Percentiles rank a stretch among this genome's conserved stretches.
phyloP scores from a whole-genome alignment of 1,140 invertebrate genomes.

The Liolophura sinensis region DNA sequence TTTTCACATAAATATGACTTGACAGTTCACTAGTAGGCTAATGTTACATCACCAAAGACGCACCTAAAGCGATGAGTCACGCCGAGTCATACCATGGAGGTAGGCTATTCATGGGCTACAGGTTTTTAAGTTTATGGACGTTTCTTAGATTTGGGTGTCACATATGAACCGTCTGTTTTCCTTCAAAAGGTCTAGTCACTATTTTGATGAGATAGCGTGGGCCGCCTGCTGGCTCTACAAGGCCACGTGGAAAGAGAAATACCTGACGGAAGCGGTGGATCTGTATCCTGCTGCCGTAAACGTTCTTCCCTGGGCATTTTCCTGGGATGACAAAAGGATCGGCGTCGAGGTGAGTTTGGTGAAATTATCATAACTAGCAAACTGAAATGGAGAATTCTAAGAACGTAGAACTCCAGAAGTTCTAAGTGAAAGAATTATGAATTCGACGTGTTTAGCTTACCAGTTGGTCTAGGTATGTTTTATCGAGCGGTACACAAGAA shows the following conservation, averaged over 20 bases:
- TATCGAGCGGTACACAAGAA: not conserved
- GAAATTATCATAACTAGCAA: too few relatives aligned
- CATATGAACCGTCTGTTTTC: too few relatives aligned
- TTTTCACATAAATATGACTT: too few relatives aligned
- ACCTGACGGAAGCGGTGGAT: slow-evolving; percentile 61
- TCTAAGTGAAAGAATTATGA: not conserved
- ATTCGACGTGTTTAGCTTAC: not conserved
- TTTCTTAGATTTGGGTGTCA: too few relatives aligned
- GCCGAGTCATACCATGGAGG: too few relatives aligned
- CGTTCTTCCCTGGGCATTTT: slow-evolving; percentile 46
- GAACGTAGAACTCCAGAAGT: not conserved
- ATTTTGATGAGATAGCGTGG: slow-evolving; percentile 65
- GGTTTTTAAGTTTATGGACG: too few relatives aligned
- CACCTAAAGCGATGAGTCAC: too few relatives aligned
- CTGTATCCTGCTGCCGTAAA: slow-evolving; percentile 52
- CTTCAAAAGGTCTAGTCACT: too few relatives aligned
- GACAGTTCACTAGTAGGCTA: too few relatives aligned
- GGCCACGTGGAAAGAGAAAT: slow-evolving; percentile 62
- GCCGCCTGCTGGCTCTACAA: slow-evolving; percentile 66
- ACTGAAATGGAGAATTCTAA: too few relatives aligned
- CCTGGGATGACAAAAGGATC: slow-evolving; percentile 65
- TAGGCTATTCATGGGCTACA: too few relatives aligned
- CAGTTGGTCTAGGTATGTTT: not conserved
- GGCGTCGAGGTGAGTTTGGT: slow-evolving; percentile 33
- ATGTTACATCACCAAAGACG: too few relatives aligned